Evolutionary conservation across 1,140 invertebrate genomes (phyloP), one percentile per base, ranked within the genome.

Genomic region (Brachionus sp.): DNA sequence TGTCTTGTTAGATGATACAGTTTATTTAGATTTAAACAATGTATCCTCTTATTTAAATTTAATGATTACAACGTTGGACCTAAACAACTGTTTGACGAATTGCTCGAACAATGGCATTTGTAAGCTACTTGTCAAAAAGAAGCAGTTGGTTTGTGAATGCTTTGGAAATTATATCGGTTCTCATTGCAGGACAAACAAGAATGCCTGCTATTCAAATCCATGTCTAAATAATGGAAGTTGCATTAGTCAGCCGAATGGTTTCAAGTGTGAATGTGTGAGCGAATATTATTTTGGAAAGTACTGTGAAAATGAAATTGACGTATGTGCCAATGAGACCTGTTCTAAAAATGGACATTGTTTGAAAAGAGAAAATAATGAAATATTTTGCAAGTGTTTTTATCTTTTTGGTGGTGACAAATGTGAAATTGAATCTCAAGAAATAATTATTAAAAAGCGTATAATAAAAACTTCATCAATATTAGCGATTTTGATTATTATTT

Each of bases 101-200:
- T 68, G 64, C 29, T 35, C 64, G 2, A 68, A 33, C n/a, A 33
- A 37, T 35, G 64, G 64, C 10, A 33, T 3, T n/a, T 68, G 64
- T 68, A 23, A 19, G 9, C 13, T 33, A 29, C 9, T 35, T n/a
- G 3, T n/a, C 19, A 44, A 42, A 53, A 44, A 19, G 5, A 84
- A 85, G 25, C 82, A 68, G 0, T 87, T 84, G 57, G 46, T 66
- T 57, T 87, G 86, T 68, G 83, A 75, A 35, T 87, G 86, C 84
- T 23, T 62, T n/a, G 84, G 84, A 16, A 85, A 86, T 84, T 82
- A 66, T 68, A 5, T 12, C n/a, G 80, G 80, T 53, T 12, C 37
- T 2, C 3, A 12, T 3, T 82, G 80, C 42, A 4, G 42, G 25
- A 35, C 12, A 50, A 82, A 84, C 75, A 62, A 16, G 23, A 44